These are phyloP conservation scores for Ascaphus truei DNA, from an alignment of 2,113 vertebrate genomes.

Conservation along the genomic window DNA sequence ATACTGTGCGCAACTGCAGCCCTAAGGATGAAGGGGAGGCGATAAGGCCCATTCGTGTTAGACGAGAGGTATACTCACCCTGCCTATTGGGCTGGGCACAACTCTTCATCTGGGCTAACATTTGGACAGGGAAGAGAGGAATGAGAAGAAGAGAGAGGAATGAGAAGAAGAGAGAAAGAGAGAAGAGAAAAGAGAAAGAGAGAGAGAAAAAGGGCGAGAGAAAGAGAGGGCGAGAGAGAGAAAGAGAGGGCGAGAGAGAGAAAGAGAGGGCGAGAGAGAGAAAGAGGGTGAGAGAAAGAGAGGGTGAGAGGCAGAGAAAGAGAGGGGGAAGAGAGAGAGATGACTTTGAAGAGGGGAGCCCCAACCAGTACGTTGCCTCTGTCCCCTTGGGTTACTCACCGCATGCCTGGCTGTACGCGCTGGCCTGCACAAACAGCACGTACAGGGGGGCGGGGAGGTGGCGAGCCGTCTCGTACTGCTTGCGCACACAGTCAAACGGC, in stretches of 20 bases:
- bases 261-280: no score
- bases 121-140: constrained; percentile 1
- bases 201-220: not conserved
- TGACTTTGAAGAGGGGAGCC: no score
- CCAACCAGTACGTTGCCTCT: no score
- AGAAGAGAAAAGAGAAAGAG: constrained; percentile 40
- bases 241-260: no score
- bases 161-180: constrained; percentile 24
- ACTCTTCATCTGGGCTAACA: constrained; percentile 45
- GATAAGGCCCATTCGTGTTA: no score
- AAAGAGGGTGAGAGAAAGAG: no score
- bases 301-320: no score
- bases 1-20: not conserved
- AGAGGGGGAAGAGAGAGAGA: no score
- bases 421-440: constrained; percentile 91
- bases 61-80: constrained; percentile 54
- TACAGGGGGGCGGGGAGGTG: constrained; percentile 92
- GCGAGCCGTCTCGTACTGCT: constrained; percentile 85
- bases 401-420: constrained; percentile 90
- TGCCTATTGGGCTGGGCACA: constrained; percentile 45
- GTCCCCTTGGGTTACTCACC: no score
- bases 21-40: not conserved
- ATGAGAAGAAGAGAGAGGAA: constrained; percentile 18
- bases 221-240: not conserved
- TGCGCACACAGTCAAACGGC: constrained; percentile 93